phyloP scores from a whole-genome alignment of 2,797 vertebrate genomes.

The Hemitrygon akajei region DNA sequence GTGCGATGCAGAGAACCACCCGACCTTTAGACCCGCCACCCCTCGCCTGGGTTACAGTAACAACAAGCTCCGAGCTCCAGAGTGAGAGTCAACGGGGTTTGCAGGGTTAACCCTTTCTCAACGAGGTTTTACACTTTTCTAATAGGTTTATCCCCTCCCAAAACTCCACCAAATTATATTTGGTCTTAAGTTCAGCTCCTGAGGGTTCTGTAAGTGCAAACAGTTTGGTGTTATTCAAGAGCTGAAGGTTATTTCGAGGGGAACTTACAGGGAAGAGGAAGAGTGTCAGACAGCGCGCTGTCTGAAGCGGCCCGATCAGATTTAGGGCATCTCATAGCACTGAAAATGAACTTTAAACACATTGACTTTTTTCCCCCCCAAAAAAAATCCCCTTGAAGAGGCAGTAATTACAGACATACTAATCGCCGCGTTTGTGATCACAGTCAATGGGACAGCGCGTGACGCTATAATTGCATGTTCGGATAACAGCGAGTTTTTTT shows the following conservation, averaged over 20 bases:
- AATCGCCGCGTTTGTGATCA: background rate
- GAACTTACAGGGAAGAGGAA: no score
- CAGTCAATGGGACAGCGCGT: background rate
- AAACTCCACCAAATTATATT: background rate
- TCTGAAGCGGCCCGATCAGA: background rate
- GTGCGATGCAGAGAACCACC: background rate
- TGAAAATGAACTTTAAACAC: background rate
- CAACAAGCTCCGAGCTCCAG: background rate
- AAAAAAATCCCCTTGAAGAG: background rate
- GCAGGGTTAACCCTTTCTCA: background rate
- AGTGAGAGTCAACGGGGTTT: background rate
- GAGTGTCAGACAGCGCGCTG: background rate
- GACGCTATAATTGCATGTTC: constrained; percentile 3
- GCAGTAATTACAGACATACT: background rate
- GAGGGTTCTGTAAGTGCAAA: background rate
- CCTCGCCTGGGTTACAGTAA: background rate
- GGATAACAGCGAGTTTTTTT: background rate
- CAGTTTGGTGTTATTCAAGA: background rate
- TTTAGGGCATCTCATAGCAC: background rate
- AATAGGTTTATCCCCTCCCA: background rate
- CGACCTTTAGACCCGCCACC: background rate
- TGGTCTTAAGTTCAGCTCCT: background rate
- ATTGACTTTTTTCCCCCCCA: background rate
- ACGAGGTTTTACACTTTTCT: background rate
- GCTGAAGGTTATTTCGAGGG: background rate